Percentiles rank a stretch among this genome's conserved stretches.
These are phyloP conservation scores for Sthenelais limicola DNA, from an alignment of 2,888 invertebrate species.

Conservation along the genomic window DNA sequence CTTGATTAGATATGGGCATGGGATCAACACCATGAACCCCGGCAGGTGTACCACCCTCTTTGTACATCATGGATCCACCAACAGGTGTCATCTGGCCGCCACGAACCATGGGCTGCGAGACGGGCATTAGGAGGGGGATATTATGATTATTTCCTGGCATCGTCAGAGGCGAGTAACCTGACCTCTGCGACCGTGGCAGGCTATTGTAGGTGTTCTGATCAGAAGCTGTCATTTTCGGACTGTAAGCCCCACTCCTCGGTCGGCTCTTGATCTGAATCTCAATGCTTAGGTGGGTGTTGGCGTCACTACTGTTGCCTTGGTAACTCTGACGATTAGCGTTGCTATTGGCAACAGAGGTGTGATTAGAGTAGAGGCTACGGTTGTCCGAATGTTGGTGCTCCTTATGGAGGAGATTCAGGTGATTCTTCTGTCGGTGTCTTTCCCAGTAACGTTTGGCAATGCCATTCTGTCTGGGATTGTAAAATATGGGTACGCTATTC, in stretches of 20 bases:
- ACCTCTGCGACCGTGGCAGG: conserved; percentile 26
- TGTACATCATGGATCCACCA: too few species aligned
- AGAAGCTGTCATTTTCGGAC: conserved; percentile 1
- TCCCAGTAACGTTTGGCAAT: conserved; percentile 94
- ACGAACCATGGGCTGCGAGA: conserved; percentile 16
- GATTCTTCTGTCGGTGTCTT: conserved; percentile 74
- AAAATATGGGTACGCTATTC: conserved; percentile 78
- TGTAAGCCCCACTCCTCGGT: conserved; percentile 17
- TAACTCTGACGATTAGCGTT: conserved; percentile 48
- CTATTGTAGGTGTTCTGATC: conserved; percentile 1
- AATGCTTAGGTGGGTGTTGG: conserved; percentile 61
- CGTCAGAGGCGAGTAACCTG: conserved; percentile 34
- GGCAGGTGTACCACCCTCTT: too few species aligned
- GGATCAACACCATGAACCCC: conserved; percentile 30
- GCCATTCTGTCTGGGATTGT: conserved; percentile 93
- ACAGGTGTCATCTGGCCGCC: neutral
- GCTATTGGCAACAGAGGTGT: conserved; percentile 17
- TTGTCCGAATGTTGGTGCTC: conserved; percentile 60
- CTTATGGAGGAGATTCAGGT: conserved; percentile 63
- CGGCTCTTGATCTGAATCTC: conserved; percentile 61
- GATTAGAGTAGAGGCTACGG: conserved; percentile 36
- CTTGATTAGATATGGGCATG: conserved; percentile 16
- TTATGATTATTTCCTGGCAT: conserved; percentile 6
- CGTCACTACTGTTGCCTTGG: conserved; percentile 58
- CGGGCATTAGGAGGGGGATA: conserved; percentile 31